Evolutionary conservation across 23 tunicate genomes (phyloP).

Genomic region (Corella eumyota): DNA sequence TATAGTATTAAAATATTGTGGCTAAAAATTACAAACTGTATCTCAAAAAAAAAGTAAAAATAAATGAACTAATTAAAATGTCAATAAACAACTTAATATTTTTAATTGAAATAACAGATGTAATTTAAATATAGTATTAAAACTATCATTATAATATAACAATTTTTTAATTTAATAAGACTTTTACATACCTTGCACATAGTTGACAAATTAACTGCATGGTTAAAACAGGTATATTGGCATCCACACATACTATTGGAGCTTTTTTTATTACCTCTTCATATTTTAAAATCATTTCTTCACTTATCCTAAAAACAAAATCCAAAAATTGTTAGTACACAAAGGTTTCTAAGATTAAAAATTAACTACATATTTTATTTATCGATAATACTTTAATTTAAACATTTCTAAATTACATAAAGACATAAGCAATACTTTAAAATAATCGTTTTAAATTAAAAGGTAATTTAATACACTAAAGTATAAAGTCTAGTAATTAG

Average conservation of each 20-base stretch:
- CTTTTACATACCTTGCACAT: slow-evolving; percentile 30
- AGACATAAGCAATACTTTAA: no score
- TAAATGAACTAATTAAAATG: not conserved
- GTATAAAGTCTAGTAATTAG: no score
- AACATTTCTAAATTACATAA: no score
- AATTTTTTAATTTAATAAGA: not conserved
- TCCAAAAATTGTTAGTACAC: no score
- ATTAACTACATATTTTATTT: no score
- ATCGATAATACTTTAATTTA: no score
- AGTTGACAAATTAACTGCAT: slow-evolving; percentile 33
- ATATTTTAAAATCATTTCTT: slow-evolving; percentile 21
- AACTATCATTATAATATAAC: not conserved
- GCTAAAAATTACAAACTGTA: no score
- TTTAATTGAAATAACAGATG: not conserved
- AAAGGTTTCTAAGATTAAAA: no score
- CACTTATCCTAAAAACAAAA: slow-evolving; percentile 11
- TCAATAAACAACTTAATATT: not conserved
- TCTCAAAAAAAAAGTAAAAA: no score
- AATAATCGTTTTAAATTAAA: no score
- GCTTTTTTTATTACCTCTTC: slow-evolving; percentile 24
- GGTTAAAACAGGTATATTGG: slow-evolving; percentile 34
- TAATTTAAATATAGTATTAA: not conserved
- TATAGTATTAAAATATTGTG: not conserved
- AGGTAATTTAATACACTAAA: no score
- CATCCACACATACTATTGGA: slow-evolving; percentile 68